Evolutionary conservation across 2,888 invertebrate genomes (phyloP).

Genomic region (Lasius platythorax): DNA sequence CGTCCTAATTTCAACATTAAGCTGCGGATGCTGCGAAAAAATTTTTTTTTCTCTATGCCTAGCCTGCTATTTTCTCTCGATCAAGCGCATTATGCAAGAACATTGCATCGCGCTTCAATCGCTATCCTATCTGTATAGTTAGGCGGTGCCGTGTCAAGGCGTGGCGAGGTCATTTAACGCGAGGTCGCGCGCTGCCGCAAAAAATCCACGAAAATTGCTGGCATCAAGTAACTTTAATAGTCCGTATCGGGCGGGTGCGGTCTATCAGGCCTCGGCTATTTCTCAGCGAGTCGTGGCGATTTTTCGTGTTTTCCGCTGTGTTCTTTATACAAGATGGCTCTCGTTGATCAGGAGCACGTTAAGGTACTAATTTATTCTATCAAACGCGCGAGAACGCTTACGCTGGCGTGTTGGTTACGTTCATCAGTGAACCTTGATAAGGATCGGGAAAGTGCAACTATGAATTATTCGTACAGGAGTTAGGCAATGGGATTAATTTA

Average conservation of each 20-base stretch:
- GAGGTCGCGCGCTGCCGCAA: slow-evolving; percentile 62
- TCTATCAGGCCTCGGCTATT: slow-evolving; percentile 27
- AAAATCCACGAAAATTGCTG: slow-evolving; percentile 78
- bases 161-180: slow-evolving; percentile 3
- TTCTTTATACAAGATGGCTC: slow-evolving; percentile 24
- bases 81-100: slow-evolving; percentile 29
- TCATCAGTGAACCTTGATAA: not conserved
- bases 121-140: slow-evolving; percentile 34
- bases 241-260: slow-evolving; percentile 61
- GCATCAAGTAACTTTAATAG: slow-evolving; percentile 78
- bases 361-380: not conserved
- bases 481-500: slow-evolving; percentile 5
- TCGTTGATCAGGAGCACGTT: not conserved
- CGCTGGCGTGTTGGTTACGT: not conserved
- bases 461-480: not conserved
- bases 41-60: slow-evolving; percentile 12
- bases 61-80: slow-evolving; percentile 21
- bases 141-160: slow-evolving; percentile 30
- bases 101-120: slow-evolving; percentile 10
- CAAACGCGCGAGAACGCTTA: not conserved
- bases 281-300: not conserved
- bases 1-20: slow-evolving; percentile 9
- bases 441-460: not conserved
- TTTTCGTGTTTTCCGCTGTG: not conserved
- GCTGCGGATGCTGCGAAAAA: not conserved